Conservation (phyloP, 1,140 invertebrate species). For the Antheraea pernyi region DNA sequence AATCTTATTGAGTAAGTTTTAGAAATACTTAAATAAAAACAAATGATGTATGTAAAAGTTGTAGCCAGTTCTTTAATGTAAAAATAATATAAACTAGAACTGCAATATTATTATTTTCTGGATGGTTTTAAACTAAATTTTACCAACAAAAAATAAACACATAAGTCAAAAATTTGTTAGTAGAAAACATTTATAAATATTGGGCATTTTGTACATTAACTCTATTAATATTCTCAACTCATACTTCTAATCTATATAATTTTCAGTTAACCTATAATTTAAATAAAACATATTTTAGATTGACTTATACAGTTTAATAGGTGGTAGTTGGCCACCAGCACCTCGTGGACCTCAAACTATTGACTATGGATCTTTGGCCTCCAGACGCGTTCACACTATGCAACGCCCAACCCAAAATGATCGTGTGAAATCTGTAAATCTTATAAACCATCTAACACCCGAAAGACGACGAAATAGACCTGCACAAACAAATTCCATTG, state of each 20-base stretch:
- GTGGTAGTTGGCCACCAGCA: constrained; percentile 70
- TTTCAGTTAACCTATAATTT: neutral
- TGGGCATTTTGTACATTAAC: too few relatives aligned
- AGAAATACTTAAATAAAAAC: too few relatives aligned
- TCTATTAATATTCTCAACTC: too few relatives aligned
- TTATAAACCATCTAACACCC: constrained; percentile 61
- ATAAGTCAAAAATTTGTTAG: too few relatives aligned
- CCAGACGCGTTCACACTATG: constrained; percentile 50
- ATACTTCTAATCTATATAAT: neutral
- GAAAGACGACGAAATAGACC: constrained; percentile 47
- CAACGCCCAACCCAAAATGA: constrained; percentile 54
- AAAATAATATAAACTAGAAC: too few relatives aligned
- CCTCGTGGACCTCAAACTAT: constrained; percentile 52
- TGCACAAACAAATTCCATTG: constrained; percentile 22
- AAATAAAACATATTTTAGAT: constrained; percentile 40
- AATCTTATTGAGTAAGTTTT: too few relatives aligned
- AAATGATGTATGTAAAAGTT: too few relatives aligned
- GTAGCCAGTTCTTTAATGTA: too few relatives aligned
- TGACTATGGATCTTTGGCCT: constrained; percentile 63
- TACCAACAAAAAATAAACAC: too few relatives aligned
- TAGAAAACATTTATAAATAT: too few relatives aligned
- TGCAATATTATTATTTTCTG: too few relatives aligned
- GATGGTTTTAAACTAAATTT: too few relatives aligned
- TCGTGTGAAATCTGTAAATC: constrained; percentile 63
- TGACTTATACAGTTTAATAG: constrained; percentile 66